Evolutionary conservation across 2,888 invertebrate species (phyloP).

Genomic region (Tridacna crocea): DNA sequence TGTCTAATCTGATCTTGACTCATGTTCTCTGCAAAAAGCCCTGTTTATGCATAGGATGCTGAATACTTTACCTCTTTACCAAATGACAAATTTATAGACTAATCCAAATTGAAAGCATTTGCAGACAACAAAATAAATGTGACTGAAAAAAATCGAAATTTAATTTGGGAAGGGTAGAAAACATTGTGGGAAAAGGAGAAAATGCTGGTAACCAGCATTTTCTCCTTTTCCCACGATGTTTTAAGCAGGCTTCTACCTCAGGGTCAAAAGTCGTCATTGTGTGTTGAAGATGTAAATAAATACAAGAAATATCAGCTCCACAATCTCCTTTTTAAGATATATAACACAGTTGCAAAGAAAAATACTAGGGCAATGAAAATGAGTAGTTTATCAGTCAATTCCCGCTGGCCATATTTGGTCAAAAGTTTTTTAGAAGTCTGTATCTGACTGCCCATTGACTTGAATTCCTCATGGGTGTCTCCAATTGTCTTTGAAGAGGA

Average conservation of each 20-base stretch:
- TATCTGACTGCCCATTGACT: conserved; percentile 93
- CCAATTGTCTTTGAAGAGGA: conserved; percentile 78
- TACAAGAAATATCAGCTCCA: conserved; percentile 55
- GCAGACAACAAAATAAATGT: too few relatives aligned
- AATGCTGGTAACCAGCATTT: background rate
- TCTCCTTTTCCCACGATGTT: too few relatives aligned
- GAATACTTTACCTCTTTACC: too few relatives aligned
- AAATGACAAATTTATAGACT: too few relatives aligned
- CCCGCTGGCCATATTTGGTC: conserved; percentile 96
- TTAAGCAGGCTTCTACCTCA: too few relatives aligned
- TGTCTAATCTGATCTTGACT: too few relatives aligned
- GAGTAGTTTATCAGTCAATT: conserved; percentile 97
- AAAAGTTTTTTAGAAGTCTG: conserved; percentile 95
- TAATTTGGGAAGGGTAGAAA: background rate
- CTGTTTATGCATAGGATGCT: too few relatives aligned
- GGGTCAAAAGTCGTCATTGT: background rate
- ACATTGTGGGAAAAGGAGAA: background rate
- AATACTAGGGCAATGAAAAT: conserved; percentile 83
- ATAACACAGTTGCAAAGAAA: conserved; percentile 91
- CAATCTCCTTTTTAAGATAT: conserved; percentile 94
- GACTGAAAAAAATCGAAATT: too few relatives aligned
- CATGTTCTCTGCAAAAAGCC: too few relatives aligned
- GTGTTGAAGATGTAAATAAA: background rate
- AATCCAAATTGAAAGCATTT: too few relatives aligned
- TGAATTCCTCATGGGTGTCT: conserved; percentile 88